Conservation (phyloP, 2,888 invertebrate genomes). For the Tholera decimalis region DNA sequence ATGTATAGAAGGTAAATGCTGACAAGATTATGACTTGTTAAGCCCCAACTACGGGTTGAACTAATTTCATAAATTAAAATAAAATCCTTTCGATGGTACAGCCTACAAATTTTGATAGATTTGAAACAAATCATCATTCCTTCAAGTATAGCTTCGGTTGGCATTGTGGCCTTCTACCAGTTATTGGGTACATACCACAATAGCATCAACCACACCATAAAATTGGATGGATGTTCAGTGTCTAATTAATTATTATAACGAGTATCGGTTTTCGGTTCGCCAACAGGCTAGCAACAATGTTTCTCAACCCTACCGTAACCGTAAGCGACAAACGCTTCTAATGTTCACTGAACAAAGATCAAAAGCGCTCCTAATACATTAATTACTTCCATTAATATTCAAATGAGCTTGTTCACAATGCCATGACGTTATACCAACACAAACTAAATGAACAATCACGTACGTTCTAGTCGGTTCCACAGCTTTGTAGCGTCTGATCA, state of each 20-base stretch:
- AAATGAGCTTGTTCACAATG: constrained; percentile 45
- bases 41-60: too few species aligned
- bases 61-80: too few species aligned
- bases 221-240: too few species aligned
- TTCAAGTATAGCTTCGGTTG: not conserved
- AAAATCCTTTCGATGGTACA: too few species aligned
- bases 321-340: constrained; percentile 16
- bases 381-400: constrained; percentile 54
- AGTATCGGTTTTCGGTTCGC: not conserved
- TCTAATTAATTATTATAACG: not conserved
- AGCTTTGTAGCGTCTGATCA: constrained; percentile 39
- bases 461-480: constrained; percentile 6
- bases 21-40: too few species aligned
- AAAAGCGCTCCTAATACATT: constrained; percentile 51
- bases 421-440: constrained; percentile 32
- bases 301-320: not conserved
- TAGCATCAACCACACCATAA: not conserved
- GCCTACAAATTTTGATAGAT: too few species aligned
- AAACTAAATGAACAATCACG: constrained; percentile 44
- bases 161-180: not conserved
- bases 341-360: constrained; percentile 42
- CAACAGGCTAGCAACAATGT: not conserved
- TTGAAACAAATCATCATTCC: too few species aligned
- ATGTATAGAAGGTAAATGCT: too few species aligned
- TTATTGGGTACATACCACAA: not conserved